Percentiles rank a stretch among this genome's conserved stretches.
These are phyloP conservation scores for Drosophila pseudoobscura DNA, from an alignment of 1,140 invertebrate genomes.

Conservation along the genomic window DNA sequence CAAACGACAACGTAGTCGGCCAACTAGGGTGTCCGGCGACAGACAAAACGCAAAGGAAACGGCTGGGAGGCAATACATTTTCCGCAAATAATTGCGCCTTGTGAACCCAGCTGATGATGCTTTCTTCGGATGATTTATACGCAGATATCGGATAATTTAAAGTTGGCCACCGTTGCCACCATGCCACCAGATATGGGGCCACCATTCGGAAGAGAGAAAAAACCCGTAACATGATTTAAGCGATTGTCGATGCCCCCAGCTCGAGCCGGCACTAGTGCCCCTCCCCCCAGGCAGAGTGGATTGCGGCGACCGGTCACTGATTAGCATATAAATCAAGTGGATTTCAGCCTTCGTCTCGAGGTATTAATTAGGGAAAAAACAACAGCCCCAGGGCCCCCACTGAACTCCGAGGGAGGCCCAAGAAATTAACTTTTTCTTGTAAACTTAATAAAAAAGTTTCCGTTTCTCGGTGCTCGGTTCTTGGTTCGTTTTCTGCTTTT, in stretches of 20 bases:
- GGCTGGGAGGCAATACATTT: conserved; percentile 30
- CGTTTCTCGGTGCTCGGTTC: conserved; percentile 32
- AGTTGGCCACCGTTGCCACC: conserved; percentile 33
- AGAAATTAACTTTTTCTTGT: conserved; percentile 67
- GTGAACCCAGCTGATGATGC: conserved; percentile 55
- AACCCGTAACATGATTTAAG: conserved; percentile 36
- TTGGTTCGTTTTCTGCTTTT: conserved; percentile 9
- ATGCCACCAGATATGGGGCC: not conserved
- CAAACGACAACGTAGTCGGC: too few species aligned
- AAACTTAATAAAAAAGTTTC: conserved; percentile 78
- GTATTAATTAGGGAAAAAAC: conserved; percentile 66
- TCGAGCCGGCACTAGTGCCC: not conserved
- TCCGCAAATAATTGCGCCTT: conserved; percentile 48
- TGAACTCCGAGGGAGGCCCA: too few species aligned
- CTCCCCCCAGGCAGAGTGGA: not conserved
- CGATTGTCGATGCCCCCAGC: conserved; percentile 34
- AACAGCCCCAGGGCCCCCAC: conserved; percentile 46
- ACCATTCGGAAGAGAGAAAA: not conserved
- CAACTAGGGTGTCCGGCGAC: not conserved
- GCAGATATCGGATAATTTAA: conserved; percentile 59
- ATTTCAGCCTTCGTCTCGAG: conserved; percentile 41
- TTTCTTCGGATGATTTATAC: conserved; percentile 69
- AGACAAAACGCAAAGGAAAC: not conserved
- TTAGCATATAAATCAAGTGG: conserved; percentile 77
- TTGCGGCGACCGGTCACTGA: conserved; percentile 22